Conservation (phyloP, 2,797 vertebrate species). For the Manis pentadactyla region DNA sequence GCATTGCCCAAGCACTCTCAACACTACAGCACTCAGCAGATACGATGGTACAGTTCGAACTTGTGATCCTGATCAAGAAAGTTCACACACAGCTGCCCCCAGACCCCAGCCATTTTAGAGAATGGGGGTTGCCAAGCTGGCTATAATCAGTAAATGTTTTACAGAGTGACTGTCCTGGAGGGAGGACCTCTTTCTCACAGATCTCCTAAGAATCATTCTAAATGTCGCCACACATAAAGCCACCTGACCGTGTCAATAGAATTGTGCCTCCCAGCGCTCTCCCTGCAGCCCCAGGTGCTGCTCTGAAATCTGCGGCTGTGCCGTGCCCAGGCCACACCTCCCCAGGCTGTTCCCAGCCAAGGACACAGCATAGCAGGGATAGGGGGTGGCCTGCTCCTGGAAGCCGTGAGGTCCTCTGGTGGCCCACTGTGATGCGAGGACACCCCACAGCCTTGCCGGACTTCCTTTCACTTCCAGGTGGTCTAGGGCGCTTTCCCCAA, state of each 20-base stretch:
- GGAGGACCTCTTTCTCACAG: background rate
- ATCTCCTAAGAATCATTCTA: background rate
- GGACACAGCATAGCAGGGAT: background rate
- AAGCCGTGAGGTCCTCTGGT: accelerated
- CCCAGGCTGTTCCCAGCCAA: background rate
- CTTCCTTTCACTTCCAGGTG: background rate
- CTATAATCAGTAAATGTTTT: background rate
- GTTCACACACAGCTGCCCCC: background rate
- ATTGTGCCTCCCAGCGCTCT: background rate
- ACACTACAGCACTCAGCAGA: background rate
- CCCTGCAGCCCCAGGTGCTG: too few species aligned
- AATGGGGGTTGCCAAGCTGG: background rate
- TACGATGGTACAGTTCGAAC: background rate
- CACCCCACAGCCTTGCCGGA: background rate
- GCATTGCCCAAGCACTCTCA: background rate
- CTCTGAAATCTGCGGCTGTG: background rate
- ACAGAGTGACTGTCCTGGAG: background rate
- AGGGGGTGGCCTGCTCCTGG: background rate
- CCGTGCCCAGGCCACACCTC: background rate
- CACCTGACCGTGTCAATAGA: background rate
- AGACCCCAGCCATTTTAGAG: background rate
- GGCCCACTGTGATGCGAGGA: background rate
- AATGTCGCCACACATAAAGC: background rate
- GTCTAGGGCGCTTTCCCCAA: background rate
- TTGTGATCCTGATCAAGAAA: background rate